These are phyloP conservation scores for Philaenus spumarius DNA, from an alignment of 1,140 invertebrate species.

Conservation along the genomic window DNA sequence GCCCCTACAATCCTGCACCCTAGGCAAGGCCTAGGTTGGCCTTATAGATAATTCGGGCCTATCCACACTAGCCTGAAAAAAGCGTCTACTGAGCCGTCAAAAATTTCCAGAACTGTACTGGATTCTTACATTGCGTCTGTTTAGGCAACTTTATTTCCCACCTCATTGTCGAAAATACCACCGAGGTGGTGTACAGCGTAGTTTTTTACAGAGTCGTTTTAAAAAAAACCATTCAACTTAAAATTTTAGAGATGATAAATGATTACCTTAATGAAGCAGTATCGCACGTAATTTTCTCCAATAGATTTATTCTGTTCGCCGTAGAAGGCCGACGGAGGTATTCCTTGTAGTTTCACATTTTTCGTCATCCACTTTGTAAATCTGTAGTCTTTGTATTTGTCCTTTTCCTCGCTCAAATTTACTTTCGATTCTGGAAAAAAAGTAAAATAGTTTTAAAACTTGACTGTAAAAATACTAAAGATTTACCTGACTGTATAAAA, in stretches of 20 bases:
- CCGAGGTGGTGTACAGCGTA: no score
- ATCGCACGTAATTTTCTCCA: slow-evolving; percentile 82
- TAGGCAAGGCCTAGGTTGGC: no score
- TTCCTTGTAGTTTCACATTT: slow-evolving; percentile 86
- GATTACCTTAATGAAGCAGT: slow-evolving; percentile 89
- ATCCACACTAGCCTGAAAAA: no score
- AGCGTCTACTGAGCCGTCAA: no score
- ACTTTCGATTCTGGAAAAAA: slow-evolving; percentile 2
- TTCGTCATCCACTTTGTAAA: slow-evolving; percentile 95
- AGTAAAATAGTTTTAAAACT: not conserved
- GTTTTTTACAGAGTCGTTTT: no score
- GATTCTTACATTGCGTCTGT: no score
- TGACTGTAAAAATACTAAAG: not conserved
- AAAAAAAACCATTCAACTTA: slow-evolving; percentile 6
- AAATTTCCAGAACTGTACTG: no score
- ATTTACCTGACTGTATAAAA: not conserved
- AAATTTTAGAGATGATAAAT: slow-evolving; percentile 2
- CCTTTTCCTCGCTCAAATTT: slow-evolving; percentile 54
- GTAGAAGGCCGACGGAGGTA: slow-evolving; percentile 94
- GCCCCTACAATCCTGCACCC: no score
- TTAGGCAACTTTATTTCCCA: no score
- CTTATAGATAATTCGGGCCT: no score
- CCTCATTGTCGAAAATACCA: no score
- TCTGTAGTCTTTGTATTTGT: slow-evolving; percentile 74
- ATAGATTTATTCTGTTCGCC: slow-evolving; percentile 70